Conservation (phyloP, 1,140 invertebrate species). For the Pogonomyrmex californicus region DNA sequence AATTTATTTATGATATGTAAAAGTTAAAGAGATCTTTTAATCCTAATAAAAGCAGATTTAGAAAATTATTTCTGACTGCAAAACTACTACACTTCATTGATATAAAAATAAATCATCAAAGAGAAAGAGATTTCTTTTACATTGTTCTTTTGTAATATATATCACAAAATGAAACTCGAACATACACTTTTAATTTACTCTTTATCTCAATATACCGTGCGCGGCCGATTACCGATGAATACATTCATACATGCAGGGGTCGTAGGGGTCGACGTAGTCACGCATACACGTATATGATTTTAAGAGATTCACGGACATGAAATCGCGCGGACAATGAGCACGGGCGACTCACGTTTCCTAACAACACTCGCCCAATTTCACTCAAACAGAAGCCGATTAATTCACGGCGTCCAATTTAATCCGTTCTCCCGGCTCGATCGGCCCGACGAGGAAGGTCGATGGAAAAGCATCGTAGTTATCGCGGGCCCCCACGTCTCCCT, state of each 20-base stretch:
- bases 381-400: conserved; percentile 88
- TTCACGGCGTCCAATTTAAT: conserved; percentile 87
- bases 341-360: conserved; percentile 84
- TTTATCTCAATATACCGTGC: conserved; percentile 5
- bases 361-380: conserved; percentile 87
- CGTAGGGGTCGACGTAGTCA: conserved; percentile 31
- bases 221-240: conserved; percentile 43
- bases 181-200: conserved; percentile 2
- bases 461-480: conserved; percentile 66
- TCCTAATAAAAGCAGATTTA: not conserved
- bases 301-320: conserved; percentile 37
- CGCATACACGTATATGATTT: conserved; percentile 31
- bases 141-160: conserved; percentile 4
- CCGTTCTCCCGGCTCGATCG: conserved; percentile 71
- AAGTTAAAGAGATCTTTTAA: not conserved
- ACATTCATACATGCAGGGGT: not conserved
- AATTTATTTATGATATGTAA: not conserved
- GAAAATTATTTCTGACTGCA: not conserved
- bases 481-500: conserved; percentile 48
- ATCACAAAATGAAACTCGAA: not conserved
- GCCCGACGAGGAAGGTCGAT: conserved; percentile 54
- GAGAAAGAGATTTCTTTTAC: not conserved
- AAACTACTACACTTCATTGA: not conserved
- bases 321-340: conserved; percentile 78
- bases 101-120: not conserved